Conservation (phyloP, 2,888 invertebrate species). For the Lycophotia porphyrea region DNA sequence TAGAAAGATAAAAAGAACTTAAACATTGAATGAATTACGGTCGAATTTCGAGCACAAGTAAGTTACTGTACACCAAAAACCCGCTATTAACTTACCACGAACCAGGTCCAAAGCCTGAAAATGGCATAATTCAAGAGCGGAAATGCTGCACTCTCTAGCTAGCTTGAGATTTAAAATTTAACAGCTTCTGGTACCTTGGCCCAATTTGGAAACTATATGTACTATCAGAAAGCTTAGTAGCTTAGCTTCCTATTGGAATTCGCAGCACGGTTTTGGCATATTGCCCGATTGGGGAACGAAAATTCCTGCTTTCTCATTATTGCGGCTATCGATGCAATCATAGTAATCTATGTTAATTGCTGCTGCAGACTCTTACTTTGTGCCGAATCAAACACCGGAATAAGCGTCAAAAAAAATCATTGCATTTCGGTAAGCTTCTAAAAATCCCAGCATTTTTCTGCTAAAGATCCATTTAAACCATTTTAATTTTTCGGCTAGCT, state of each 20-base stretch:
- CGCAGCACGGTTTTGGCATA: conserved; percentile 24
- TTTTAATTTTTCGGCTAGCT: conserved; percentile 7
- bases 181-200: conserved; percentile 2
- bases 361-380: not conserved
- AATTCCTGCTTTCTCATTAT: not conserved
- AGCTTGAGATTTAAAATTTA: not conserved
- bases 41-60: not conserved
- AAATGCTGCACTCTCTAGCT: not conserved
- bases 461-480: not conserved
- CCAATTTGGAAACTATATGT: conserved; percentile 5
- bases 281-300: conserved; percentile 15
- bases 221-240: conserved; percentile 5
- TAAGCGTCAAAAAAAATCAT: conserved; percentile 8
- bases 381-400: not conserved
- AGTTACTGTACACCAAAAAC: not conserved
- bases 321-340: not conserved
- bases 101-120: not conserved
- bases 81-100: not conserved
- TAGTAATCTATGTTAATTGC: not conserved
- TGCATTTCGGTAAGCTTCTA: not conserved
- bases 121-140: not conserved
- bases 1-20: not conserved
- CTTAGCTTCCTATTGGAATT: conserved; percentile 8
- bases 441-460: not conserved
- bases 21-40: not conserved